phyloP scores from a whole-genome alignment of 2,113 vertebrate genomes.

The Labeo rohita region DNA sequence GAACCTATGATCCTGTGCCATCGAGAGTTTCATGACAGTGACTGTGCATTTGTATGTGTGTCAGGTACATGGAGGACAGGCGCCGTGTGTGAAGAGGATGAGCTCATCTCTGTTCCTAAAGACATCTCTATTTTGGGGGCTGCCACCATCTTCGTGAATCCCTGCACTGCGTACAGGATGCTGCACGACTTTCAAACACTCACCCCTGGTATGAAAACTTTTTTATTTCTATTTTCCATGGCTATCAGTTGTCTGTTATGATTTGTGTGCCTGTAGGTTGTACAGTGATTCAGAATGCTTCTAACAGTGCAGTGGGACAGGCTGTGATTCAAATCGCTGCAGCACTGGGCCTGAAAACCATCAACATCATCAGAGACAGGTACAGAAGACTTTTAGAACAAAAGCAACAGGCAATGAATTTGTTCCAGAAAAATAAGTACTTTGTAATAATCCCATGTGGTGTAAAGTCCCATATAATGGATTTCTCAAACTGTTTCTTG shows the following conservation, averaged over 20 bases:
- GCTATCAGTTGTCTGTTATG: not conserved
- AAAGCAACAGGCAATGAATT: not conserved
- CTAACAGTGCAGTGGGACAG: slow-evolving; percentile 96
- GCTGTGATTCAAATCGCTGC: slow-evolving; percentile 95
- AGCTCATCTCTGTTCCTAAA: slow-evolving; percentile 59
- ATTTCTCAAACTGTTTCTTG: not conserved
- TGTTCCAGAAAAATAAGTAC: not conserved
- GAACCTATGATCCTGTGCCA: too few relatives aligned
- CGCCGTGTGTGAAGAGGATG: slow-evolving; percentile 59
- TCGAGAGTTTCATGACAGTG: not conserved
- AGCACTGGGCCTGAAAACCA: slow-evolving; percentile 84
- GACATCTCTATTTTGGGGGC: slow-evolving; percentile 62
- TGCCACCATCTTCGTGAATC: slow-evolving; percentile 67
- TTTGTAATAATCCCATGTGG: not conserved
- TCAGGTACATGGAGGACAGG: slow-evolving; percentile 69
- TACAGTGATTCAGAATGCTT: slow-evolving; percentile 91
- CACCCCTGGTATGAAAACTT: slow-evolving; percentile 52
- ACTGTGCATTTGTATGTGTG: not conserved
- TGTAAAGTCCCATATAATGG: not conserved
- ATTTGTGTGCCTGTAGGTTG: slow-evolving; percentile 77
- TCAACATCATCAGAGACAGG: slow-evolving; percentile 93
- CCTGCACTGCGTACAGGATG: slow-evolving; percentile 69
- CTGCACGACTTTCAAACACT: slow-evolving; percentile 63
- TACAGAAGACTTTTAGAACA: slow-evolving; percentile 57
- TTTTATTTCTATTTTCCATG: not conserved